Evolutionary conservation across 1,140 invertebrate species (phyloP).

Genomic region (Maniola jurtina): DNA sequence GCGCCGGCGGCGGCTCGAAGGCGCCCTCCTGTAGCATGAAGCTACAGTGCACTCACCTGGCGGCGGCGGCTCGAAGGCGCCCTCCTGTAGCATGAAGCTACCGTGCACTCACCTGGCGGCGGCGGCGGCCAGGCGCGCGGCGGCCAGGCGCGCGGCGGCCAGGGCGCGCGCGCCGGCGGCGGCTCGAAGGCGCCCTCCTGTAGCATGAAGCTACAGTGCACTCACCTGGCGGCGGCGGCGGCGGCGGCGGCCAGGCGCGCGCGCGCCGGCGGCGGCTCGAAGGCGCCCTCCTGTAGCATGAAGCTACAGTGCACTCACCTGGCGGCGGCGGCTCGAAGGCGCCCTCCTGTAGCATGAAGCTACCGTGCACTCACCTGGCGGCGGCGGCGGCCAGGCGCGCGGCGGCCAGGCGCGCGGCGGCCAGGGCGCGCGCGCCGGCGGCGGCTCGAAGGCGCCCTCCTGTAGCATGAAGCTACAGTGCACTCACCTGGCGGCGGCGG

Average conservation of each 20-base stretch:
- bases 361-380: too few relatives aligned
- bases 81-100: too few relatives aligned
- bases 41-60: too few relatives aligned
- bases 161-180: slow-evolving; percentile 29
- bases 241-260: slow-evolving; percentile 19
- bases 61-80: too few relatives aligned
- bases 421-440: slow-evolving; percentile 27
- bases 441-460: slow-evolving; percentile 43
- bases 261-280: slow-evolving; percentile 38
- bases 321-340: slow-evolving; percentile 36
- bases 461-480: too few relatives aligned
- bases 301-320: too few relatives aligned
- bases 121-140: slow-evolving; percentile 30
- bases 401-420: slow-evolving; percentile 27
- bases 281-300: slow-evolving; percentile 55
- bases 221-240: slow-evolving; percentile 24
- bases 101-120: too few relatives aligned
- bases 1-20: slow-evolving; percentile 39
- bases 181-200: slow-evolving; percentile 49
- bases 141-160: slow-evolving; percentile 31
- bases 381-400: slow-evolving; percentile 19
- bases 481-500: too few relatives aligned
- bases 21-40: slow-evolving; percentile 57
- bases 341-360: slow-evolving; percentile 58
- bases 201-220: slow-evolving; percentile 33